Base-by-base conservation (phyloP, 2,888 invertebrate species). In the Synanthedon andrenaeformis region DNA sequence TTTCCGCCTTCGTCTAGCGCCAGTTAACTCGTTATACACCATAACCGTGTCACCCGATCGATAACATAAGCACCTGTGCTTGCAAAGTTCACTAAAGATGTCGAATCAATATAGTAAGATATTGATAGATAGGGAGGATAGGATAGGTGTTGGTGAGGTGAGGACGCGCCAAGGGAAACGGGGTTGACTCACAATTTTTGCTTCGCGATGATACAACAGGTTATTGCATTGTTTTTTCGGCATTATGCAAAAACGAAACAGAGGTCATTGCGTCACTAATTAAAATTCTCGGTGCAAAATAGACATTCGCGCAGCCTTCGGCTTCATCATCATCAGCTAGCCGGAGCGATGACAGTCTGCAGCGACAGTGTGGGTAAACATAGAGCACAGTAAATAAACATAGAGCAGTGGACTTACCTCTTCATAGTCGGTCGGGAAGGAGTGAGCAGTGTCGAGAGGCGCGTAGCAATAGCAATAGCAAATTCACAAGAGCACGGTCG, bases 211-310 rank as follows among this genome's bases (percentile, higher is more conserved):
- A 69, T 67, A 72, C 70, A 70, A 71, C 72, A 65, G 66, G 67
- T 72, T 68, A 67, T 72, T 72, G 74, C 72, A 72, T 76, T 72
- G 69, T 74, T 74, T 74, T 23, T 74, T 72, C 65, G 62, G 61
- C 57, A 62, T 69, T 72, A 72, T 69, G 74, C 72, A 73, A 74
- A 79, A 73, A 76, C 61, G 60, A 63, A 69, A 58, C 68, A 66
- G 71, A 79, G 76, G 73, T 75, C 72, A 73, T 77, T 79, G 75
- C 80, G 76, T 81, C 77, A 79, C 62, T 70, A 69, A 77, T 81
- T 77, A 74, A 73, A 65, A 80, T 77, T 76, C 75, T 60, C 62
- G 56, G 60, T 58, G 66, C 58, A 57, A 58, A 58, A 56, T 54
- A 61, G 57, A 59, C 58, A 17, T 17, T 10, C 35, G 60, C 62